Conservation (phyloP, 2,113 vertebrate genomes). For the Ancistrus triradiatus region DNA sequence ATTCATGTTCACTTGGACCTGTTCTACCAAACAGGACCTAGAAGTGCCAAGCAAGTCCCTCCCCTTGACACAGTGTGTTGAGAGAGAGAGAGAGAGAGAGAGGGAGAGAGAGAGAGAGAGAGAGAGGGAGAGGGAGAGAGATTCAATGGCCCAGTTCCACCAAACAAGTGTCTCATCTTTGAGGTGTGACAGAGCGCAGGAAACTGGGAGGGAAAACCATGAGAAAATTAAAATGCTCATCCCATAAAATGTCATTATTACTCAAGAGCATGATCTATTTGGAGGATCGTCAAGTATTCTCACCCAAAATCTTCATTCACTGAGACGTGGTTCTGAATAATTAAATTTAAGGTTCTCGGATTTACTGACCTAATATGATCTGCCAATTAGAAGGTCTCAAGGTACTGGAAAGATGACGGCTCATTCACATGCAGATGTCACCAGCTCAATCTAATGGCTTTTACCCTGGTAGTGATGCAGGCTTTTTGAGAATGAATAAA, state of each 20-base stretch:
- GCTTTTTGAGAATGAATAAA: too few species aligned
- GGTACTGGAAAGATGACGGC: conserved; percentile 5
- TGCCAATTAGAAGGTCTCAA: conserved; percentile 1
- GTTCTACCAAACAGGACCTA: conserved; percentile 66
- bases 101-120: conserved; percentile 30
- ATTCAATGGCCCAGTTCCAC: conserved; percentile 55
- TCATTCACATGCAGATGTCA: background rate
- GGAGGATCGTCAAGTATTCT: conserved; percentile 26
- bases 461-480: background rate
- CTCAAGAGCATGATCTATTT: conserved; percentile 31
- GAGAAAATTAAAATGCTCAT: conserved; percentile 28
- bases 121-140: conserved; percentile 7
- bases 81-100: conserved; percentile 26
- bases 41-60: conserved; percentile 59
- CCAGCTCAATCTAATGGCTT: background rate
- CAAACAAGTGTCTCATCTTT: conserved; percentile 44
- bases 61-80: conserved; percentile 45
- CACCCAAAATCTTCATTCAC: conserved; percentile 24
- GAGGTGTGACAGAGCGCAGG: conserved; percentile 52
- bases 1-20: conserved; percentile 70
- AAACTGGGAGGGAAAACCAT: background rate
- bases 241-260: conserved; percentile 29
- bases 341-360: conserved; percentile 24
- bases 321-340: conserved; percentile 16
- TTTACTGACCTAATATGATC: conserved; percentile 17